Percentiles rank a stretch among this genome's conserved stretches.
Evolutionary conservation across 1,140 invertebrate species (phyloP).

Genomic region (Zaprionus nigranus): DNA sequence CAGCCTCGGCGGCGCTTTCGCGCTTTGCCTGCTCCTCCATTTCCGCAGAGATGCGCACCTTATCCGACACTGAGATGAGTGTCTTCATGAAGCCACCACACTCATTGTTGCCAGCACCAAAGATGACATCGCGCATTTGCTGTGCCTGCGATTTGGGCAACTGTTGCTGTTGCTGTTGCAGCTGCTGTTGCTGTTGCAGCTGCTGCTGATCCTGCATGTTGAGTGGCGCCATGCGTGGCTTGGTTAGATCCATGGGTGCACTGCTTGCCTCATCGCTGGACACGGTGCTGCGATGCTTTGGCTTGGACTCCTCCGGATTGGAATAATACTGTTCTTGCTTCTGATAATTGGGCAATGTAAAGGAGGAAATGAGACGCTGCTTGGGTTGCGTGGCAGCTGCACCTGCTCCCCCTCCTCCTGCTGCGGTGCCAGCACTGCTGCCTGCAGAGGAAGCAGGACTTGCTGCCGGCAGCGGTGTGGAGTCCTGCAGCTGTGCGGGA

Average conservation of each 20-base stretch:
- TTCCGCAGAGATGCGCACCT: conserved; percentile 75
- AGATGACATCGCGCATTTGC: conserved; percentile 79
- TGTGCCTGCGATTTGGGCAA: conserved; percentile 76
- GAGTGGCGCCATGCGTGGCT: conserved; percentile 52
- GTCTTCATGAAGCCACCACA: conserved; percentile 80
- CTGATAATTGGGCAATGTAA: conserved; percentile 81
- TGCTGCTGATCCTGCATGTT: not conserved
- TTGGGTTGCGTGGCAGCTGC: conserved; percentile 50
- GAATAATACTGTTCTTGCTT: conserved; percentile 84
- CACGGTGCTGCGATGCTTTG: conserved; percentile 46
- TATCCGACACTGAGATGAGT: conserved; percentile 80
- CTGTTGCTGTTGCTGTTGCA: not conserved
- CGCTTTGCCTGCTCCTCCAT: conserved; percentile 67
- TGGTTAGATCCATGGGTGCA: conserved; percentile 81
- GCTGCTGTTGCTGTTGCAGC: no score
- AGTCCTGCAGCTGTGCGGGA: conserved; percentile 46
- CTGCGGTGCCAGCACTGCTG: conserved; percentile 19
- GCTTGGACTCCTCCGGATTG: conserved; percentile 80
- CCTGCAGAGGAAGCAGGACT: conserved; percentile 62
- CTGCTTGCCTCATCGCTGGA: conserved; percentile 67
- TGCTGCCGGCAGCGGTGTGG: conserved; percentile 45
- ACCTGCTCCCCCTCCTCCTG: not conserved
- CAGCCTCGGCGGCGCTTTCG: conserved; percentile 40
- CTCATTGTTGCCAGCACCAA: conserved; percentile 68
- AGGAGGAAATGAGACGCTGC: conserved; percentile 72